Evolutionary conservation across 2,113 vertebrate species (phyloP), one percentile per base, ranked within the genome.

Genomic region (Scopus umbretta): DNA sequence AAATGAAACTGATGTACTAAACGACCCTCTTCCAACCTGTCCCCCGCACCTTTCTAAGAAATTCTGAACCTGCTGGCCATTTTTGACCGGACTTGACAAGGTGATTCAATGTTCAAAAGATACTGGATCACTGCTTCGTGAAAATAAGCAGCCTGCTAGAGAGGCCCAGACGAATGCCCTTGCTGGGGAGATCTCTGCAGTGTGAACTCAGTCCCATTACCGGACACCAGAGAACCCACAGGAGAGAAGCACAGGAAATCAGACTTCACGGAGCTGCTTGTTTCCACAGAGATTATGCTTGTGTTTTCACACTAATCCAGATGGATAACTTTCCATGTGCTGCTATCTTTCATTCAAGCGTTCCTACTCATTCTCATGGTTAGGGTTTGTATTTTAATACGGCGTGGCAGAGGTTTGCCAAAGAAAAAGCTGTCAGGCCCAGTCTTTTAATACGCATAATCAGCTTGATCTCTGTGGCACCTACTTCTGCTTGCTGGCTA

Each of bases 271-370:
- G 96, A 83, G 87, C 81, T 96, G 93, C 87, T 90, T 87, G 78
- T 95, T 97, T 96, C 87, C 92, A 65, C 94, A 91, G 94, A 75
- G 91, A 88, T 95, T 91, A 91, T 61, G 43, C 71, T 89, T 70
- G 76, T 94, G 86, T 96, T 96, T 96, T 97, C 86, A 63, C 93
- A 71, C 92, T 96, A 92, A 96, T 96, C 88, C 93, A 94, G 94
- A 96, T 94, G 91, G 95, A 94, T 96, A 80, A 83, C 56, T 90
- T 91, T 52, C 85, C 92, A 94, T 94, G 92, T 95, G 96, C 92
- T 93, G 93, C 92, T 94, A 80, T 96, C 92, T 93, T 95, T 96
- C 96, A 94, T 88, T 95, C 71, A 76, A 82, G 80, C 1, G 21
- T 75, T 94, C 66, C 84, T 82, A 22, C 53, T 91, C 36, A 30